These are phyloP conservation scores for Paratrypauchen microcephalus DNA, from an alignment of 2,797 vertebrate species.

Conservation along the genomic window DNA sequence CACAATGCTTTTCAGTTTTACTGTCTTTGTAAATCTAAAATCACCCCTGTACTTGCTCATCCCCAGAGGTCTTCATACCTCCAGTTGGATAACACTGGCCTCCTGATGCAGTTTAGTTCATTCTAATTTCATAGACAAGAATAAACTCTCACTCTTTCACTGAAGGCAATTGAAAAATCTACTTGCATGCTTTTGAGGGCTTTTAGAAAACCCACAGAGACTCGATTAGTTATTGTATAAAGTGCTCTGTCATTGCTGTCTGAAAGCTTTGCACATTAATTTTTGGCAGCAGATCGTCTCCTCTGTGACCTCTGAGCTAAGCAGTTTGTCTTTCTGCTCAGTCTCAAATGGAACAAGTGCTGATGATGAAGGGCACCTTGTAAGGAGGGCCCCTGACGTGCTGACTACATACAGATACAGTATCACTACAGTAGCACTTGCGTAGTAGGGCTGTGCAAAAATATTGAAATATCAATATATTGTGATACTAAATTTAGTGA, in stretches of 20 bases:
- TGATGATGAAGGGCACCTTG: slow-evolving; percentile 37
- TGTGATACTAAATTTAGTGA: no score
- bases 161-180: not conserved
- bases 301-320: slow-evolving; percentile 12
- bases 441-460: not conserved
- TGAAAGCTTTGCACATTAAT: slow-evolving; percentile 3
- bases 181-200: not conserved
- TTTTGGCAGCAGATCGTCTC: slow-evolving; percentile 27
- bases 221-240: not conserved
- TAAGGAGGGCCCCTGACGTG: slow-evolving; percentile 3
- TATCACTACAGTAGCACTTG: no score
- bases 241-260: slow-evolving; percentile 30
- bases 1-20: no score
- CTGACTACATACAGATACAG: not conserved
- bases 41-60: no score
- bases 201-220: not conserved
- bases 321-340: slow-evolving; percentile 42
- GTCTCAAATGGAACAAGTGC: slow-evolving; percentile 28
- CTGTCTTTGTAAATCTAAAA: no score
- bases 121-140: not conserved
- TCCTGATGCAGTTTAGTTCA: not conserved
- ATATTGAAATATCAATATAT: not conserved
- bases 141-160: not conserved
- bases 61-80: no score
- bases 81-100: no score